Conservation (phyloP, 2,888 invertebrate species). For the Ophioninae sp. region DNA sequence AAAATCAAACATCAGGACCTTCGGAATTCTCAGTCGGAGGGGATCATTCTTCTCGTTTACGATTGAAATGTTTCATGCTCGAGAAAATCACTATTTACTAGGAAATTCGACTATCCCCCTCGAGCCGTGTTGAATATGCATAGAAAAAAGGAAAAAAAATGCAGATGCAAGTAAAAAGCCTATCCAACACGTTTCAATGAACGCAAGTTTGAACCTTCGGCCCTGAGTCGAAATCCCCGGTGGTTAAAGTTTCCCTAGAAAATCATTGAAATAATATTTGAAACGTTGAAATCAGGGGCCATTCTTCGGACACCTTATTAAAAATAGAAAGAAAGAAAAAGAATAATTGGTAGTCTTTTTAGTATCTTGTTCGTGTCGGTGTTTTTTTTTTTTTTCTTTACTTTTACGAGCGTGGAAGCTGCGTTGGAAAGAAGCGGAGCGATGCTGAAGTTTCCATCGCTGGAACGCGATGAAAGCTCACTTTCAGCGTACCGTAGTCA, state of each 20-base stretch:
- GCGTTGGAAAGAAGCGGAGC: neutral
- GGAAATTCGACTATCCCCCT: too few relatives aligned
- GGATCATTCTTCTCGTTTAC: too few relatives aligned
- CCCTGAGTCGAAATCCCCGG: too few relatives aligned
- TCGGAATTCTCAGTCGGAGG: too few relatives aligned
- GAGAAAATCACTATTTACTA: too few relatives aligned
- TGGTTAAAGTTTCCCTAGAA: neutral
- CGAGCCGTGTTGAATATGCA: neutral
- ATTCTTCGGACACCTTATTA: neutral
- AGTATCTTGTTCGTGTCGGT: neutral
- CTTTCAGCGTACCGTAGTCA: neutral
- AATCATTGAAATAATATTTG: neutral
- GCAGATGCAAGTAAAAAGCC: neutral
- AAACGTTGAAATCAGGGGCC: neutral
- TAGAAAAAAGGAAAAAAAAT: neutral
- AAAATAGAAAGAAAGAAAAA: neutral
- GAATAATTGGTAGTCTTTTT: neutral
- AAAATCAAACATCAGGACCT: too few relatives aligned
- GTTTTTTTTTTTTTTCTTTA: neutral
- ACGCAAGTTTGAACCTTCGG: too few relatives aligned
- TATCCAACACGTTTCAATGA: neutral
- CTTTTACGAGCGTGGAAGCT: neutral
- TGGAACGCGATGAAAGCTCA: neutral
- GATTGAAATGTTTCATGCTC: too few relatives aligned
- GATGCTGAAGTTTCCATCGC: neutral